Evolutionary conservation across 2,888 invertebrate species (phyloP), one percentile per base, ranked within the genome.

Genomic region (Tromatobia lineatoria): DNA sequence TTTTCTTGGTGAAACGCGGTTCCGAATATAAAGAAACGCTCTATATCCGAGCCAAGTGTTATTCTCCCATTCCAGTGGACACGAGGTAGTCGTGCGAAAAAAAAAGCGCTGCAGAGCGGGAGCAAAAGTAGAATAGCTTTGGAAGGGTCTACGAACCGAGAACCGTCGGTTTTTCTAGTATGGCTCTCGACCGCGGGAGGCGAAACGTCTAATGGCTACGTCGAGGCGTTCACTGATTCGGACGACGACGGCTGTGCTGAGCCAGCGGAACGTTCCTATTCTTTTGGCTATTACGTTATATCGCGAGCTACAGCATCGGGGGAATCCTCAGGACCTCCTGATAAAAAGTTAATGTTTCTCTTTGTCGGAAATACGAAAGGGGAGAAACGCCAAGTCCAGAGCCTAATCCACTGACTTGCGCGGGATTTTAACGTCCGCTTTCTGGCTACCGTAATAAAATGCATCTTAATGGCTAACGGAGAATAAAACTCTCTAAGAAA

Each of bases 191-290:
- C 78, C 52, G 64, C 66, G 47, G 71, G 78, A 79, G 77, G 69
- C 78, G 74, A 76, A 81, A 78, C 84, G 84, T 84, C 84, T 84
- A 84, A 84, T 84, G 81, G 81, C 57, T 75, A 70, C 70, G 75
- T 75, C 75, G 64, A 50, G 61, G 70, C 70, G 78, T 64, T 73
- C 61, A 70, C 74, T 54, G 61, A 78, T 64, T 78, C 64, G 74
- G 81, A 81, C 81, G 74, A 70, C 81, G 74, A 52, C 78, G 78
- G 78, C 81, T 71, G 71, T 77, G 85, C 84, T 85, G 83, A 86
- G 83, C 81, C 79, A 83, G 85, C 85, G 82, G 76, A 83, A 81
- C 81, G 77, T 83, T 70, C 59, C 84, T 66, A 85, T 85, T 85
- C 81, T 76, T 79, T 79, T 79, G 69, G 57, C 79, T 78, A 50